Base-by-base conservation (phyloP, 2,888 invertebrate genomes). In the Liposcelis brunnea region DNA sequence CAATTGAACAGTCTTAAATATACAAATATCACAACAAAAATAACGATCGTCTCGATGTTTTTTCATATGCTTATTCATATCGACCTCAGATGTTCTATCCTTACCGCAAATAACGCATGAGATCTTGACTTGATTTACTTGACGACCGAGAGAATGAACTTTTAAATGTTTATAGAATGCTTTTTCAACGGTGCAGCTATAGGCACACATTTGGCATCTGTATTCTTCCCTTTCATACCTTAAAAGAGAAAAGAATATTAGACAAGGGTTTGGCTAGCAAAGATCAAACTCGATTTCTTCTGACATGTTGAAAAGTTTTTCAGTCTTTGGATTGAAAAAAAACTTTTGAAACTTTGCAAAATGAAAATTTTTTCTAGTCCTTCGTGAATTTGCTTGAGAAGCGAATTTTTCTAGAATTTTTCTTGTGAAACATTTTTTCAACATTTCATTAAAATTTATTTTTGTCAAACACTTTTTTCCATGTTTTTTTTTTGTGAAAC, bases 21-120 rank as follows among this genome's bases (percentile, higher is more conserved):
- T 66, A 55, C 70, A 70, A 50, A 70, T 64, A 56, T 70, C 70
- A 55, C 70, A 70, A 52, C 67, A 66, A 51, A 68, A 69, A 54
- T 65, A 64, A 51, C 66, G 61, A 37, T 64, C 66, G 48, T 64
- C 63, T 16, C 66, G 61, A 53, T 70, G 69, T 54, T 66, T 67
- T 48, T 62, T 60, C 69, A 69, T 69, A 54, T 70, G 70, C 49
- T 62, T 60, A 48, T 64, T 64, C 44, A 69, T 59, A 49, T 67
- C 66, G 32, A 65, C 61, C 50, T 70, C 69, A 44, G 65, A 65
- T 7, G 65, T 61, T 35, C 68, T 59, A 47, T 71, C 70, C 45
- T 70, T 69, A 6, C 70, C 70, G 53, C 70, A 70, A 31, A 71
- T 67, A 16, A 69, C 68, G 52, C 70, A 71, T 49, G 69, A 70